These are phyloP conservation scores for Epizoanthus scotinus DNA, from an alignment of 92 coral and sea anemone genomes.

Conservation along the genomic window DNA sequence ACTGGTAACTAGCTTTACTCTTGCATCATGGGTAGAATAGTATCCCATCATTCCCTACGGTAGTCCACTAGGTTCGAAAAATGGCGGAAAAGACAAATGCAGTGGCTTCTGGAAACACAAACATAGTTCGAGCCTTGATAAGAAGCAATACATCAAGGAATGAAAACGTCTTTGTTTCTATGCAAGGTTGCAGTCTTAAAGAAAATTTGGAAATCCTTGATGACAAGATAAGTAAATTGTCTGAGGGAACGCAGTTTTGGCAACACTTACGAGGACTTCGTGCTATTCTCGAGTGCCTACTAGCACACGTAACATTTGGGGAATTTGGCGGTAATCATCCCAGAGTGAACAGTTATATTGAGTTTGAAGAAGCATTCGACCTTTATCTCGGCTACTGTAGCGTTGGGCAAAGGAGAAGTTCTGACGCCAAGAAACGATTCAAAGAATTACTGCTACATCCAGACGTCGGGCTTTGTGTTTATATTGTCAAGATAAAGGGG, in stretches of 20 bases:
- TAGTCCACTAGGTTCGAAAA: constrained; percentile 1
- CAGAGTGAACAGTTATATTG: constrained; percentile 39
- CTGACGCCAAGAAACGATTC: constrained; percentile 38
- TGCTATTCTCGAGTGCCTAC: constrained; percentile 34
- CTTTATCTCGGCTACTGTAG: constrained; percentile 32
- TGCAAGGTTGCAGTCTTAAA: constrained; percentile 35
- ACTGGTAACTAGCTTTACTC: too few species aligned
- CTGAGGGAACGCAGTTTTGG: constrained; percentile 34
- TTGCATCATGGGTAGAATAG: too few species aligned
- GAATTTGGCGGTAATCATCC: constrained; percentile 20
- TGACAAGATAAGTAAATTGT: constrained; percentile 26
- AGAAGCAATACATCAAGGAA: constrained; percentile 40
- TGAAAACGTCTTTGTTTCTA: constrained; percentile 21
- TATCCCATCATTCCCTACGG: too few species aligned
- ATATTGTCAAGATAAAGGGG: constrained; percentile 32
- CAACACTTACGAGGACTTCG: constrained; percentile 37
- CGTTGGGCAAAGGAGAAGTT: constrained; percentile 12
- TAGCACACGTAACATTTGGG: constrained; percentile 18
- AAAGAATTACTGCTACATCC: constrained; percentile 45
- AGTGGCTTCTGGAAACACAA: constrained; percentile 12
- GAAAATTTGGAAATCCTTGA: constrained; percentile 41
- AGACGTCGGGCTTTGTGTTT: constrained; percentile 43
- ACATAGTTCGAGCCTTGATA: constrained; percentile 41
- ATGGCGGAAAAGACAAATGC: constrained; percentile 22
- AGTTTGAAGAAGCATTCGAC: constrained; percentile 33